Evolutionary conservation across 2,888 invertebrate genomes (phyloP).

Genomic region (Atethmia centrago): DNA sequence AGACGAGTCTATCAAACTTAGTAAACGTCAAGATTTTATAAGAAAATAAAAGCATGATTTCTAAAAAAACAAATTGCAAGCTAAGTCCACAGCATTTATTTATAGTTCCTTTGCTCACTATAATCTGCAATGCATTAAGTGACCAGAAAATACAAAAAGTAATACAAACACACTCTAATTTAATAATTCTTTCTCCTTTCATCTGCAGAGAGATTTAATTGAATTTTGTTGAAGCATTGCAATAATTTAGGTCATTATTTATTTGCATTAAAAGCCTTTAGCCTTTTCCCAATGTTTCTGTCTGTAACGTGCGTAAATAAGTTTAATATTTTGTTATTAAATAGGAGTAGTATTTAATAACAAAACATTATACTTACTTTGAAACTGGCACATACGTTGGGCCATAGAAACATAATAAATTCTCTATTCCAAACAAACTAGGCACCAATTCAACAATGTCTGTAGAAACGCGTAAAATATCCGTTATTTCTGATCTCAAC

Average conservation of each 20-base stretch:
- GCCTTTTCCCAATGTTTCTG: too few species aligned
- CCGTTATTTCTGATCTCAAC: too few species aligned
- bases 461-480: too few species aligned
- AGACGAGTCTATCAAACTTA: background rate
- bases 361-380: too few species aligned
- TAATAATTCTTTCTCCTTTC: background rate
- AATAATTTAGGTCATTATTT: background rate
- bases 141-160: conserved; percentile 6
- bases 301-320: too few species aligned
- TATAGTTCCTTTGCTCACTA: background rate
- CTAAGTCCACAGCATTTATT: background rate
- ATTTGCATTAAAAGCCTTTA: background rate
- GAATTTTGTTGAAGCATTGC: background rate
- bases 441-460: too few species aligned
- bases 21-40: background rate
- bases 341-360: too few species aligned
- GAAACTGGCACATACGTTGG: too few species aligned
- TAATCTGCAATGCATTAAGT: conserved; percentile 30
- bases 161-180: background rate
- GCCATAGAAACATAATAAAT: too few species aligned
- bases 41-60: background rate
- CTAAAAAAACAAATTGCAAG: background rate
- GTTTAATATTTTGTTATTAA: too few species aligned
- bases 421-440: too few species aligned
- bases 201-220: background rate